A percentile compares a stretch with the other conserved stretches of the same genome.
phyloP scores from a whole-genome alignment of 1,140 invertebrate species.

The Leptonema lineaticorne region DNA sequence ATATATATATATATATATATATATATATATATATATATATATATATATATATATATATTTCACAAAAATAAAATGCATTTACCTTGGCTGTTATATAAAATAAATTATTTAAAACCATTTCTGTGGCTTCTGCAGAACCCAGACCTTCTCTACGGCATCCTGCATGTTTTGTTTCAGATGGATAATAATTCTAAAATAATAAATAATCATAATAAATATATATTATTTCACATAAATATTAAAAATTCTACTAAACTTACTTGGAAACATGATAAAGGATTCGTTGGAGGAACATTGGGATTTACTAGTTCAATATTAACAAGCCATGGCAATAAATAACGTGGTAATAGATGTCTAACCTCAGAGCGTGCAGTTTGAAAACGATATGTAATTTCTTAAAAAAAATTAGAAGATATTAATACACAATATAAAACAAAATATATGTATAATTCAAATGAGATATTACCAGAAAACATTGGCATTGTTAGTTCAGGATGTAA shows the following conservation, averaged over 20 bases:
- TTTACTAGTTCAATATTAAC: slow-evolving; percentile 99
- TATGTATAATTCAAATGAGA: too few relatives aligned
- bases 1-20: slow-evolving; percentile 15
- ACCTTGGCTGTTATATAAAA: slow-evolving; percentile 98
- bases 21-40: slow-evolving; percentile 18
- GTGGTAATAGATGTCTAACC: slow-evolving; percentile 84
- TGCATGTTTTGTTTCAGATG: slow-evolving; percentile 62
- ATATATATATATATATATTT: background rate
- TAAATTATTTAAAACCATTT: slow-evolving; percentile 98
- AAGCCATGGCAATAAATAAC: slow-evolving; percentile 95
- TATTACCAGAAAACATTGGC: slow-evolving; percentile 95
- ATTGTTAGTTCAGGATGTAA: slow-evolving; percentile 96
- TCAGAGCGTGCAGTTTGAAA: slow-evolving; percentile 93
- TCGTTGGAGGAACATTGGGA: slow-evolving; percentile 86
- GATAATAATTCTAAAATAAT: slow-evolving; percentile 71
- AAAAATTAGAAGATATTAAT: background rate
- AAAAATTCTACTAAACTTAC: slow-evolving; percentile 48
- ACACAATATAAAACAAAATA: slow-evolving; percentile 45
- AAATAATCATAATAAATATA: background rate
- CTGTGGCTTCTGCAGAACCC: slow-evolving; percentile 97
- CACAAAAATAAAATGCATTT: slow-evolving; percentile 39
- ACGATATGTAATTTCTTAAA: slow-evolving; percentile 90
- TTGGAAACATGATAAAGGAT: slow-evolving; percentile 79
- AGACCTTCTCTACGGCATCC: slow-evolving; percentile 83
- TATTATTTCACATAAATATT: slow-evolving; percentile 35